Evolutionary conservation across 2,888 invertebrate species (phyloP).

Genomic region (Leptopilina myrica): DNA sequence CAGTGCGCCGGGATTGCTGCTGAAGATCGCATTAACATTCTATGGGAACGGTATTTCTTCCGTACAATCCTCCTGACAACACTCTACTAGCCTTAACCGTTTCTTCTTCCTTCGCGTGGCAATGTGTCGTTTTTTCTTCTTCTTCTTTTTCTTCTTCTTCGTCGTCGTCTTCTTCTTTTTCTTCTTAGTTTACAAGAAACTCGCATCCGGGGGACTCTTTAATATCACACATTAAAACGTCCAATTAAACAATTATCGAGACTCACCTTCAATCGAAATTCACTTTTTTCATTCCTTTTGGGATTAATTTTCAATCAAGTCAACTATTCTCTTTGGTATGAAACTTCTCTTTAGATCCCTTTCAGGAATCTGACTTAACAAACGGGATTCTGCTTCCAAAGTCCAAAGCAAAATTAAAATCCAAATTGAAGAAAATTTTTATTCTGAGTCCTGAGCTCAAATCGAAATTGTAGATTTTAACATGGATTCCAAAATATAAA

Average conservation of each 20-base stretch:
- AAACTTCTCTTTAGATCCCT: no score
- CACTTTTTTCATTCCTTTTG: no score
- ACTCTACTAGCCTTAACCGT: conserved; percentile 58
- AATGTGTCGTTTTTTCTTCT: conserved; percentile 46
- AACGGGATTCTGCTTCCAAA: no score
- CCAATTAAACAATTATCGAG: conserved; percentile 54
- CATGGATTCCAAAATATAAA: no score
- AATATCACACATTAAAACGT: conserved; percentile 54
- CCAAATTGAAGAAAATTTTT: no score
- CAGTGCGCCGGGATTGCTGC: conserved; percentile 56
- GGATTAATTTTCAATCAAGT: no score
- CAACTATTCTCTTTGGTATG: no score
- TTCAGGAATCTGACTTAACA: no score
- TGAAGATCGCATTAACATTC: conserved; percentile 75
- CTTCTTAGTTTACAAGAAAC: conserved; percentile 41
- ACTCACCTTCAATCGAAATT: not conserved
- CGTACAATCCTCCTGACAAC: conserved; percentile 66
- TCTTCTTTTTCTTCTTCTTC: not conserved
- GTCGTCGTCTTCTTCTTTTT: no score
- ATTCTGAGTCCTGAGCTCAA: no score
- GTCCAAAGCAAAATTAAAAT: no score
- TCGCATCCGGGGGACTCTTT: conserved; percentile 44
- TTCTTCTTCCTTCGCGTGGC: conserved; percentile 55
- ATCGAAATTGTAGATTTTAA: no score
- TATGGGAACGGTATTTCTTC: conserved; percentile 75